A percentile compares a stretch with the other conserved stretches of the same genome.
Conservation (phyloP, 2,113 vertebrate species). For the Cyanistes caeruleus region DNA sequence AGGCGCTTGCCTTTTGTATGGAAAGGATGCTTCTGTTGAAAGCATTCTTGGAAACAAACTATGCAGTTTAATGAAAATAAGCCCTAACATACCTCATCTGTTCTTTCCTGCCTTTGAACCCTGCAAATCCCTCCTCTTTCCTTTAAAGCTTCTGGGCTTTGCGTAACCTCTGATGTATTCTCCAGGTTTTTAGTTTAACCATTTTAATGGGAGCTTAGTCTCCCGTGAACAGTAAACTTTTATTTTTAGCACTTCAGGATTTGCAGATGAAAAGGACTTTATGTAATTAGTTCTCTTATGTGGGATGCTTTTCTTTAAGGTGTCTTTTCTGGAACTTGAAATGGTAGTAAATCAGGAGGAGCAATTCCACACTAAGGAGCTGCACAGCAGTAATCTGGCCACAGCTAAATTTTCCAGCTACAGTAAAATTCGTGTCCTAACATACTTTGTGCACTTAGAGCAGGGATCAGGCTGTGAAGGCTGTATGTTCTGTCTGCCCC, state of each 20-base stretch:
- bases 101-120: slow-evolving; percentile 60
- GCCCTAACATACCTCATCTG: neutral
- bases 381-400: neutral
- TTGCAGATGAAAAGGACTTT: neutral
- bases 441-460: neutral
- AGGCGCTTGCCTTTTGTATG: neutral
- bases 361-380: neutral
- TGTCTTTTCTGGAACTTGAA: neutral
- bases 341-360: neutral
- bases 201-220: neutral
- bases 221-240: neutral
- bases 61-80: slow-evolving; percentile 17
- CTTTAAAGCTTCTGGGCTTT: slow-evolving; percentile 40
- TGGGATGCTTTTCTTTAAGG: neutral
- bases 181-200: slow-evolving; percentile 26
- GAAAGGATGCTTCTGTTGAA: slow-evolving; percentile 32
- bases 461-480: neutral
- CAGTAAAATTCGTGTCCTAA: neutral
- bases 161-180: slow-evolving; percentile 4
- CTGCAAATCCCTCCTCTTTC: slow-evolving; percentile 33
- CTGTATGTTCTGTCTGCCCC: neutral
- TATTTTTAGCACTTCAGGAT: slow-evolving; percentile 8
- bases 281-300: neutral
- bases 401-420: neutral
- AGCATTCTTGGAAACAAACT: slow-evolving; percentile 44